Evolutionary conservation across 2,113 vertebrate species (phyloP).

Genomic region (Pardalotus punctatus): DNA sequence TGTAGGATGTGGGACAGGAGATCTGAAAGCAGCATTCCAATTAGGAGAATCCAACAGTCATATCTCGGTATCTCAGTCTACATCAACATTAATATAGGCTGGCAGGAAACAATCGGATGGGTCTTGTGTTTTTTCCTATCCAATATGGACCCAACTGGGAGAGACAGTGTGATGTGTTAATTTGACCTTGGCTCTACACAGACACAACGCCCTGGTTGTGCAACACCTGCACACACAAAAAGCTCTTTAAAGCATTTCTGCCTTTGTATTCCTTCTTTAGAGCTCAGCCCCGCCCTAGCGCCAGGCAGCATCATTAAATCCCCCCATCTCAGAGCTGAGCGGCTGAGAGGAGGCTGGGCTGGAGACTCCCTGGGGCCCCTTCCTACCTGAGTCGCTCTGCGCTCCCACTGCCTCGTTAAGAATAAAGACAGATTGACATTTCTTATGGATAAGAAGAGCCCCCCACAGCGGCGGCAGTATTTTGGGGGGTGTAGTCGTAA

Average conservation of each 20-base stretch:
- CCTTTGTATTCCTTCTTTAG: not conserved
- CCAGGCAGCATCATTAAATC: not conserved
- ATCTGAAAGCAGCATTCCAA: not conserved
- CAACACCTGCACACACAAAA: not conserved
- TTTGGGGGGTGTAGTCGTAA: not conserved
- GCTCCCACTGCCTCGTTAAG: not conserved
- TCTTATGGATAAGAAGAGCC: not conserved
- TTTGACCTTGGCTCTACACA: not conserved
- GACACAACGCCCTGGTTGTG: not conserved
- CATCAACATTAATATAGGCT: not conserved
- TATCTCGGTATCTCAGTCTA: not conserved
- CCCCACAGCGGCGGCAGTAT: accelerated
- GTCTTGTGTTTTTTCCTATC: not conserved
- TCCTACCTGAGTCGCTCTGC: not conserved
- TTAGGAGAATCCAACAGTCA: not conserved
- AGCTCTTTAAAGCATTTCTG: not conserved
- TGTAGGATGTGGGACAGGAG: not conserved
- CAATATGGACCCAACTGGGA: not conserved
- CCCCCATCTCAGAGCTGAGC: not conserved
- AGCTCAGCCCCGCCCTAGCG: not conserved
- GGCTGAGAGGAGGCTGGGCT: not conserved
- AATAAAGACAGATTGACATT: not conserved
- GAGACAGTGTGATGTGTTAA: not conserved
- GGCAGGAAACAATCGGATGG: not conserved
- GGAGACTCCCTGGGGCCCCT: not conserved